Conservation (phyloP, 2,797 vertebrate genomes). For the Hipposideros larvatus region DNA sequence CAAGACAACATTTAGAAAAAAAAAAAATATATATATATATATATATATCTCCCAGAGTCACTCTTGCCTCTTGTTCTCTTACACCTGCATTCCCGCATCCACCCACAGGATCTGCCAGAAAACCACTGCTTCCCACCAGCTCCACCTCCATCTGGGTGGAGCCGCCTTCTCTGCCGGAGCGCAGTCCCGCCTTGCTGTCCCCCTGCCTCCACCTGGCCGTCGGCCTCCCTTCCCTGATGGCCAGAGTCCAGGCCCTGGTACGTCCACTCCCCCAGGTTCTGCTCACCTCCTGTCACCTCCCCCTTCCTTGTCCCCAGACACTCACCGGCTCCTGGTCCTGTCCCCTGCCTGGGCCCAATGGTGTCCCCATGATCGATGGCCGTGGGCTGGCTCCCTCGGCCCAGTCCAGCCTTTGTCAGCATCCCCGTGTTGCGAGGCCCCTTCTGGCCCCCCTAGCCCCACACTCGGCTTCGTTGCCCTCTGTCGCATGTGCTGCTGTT, state of each 20-base stretch:
- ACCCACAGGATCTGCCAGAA: not conserved
- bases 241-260: not conserved
- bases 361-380: not conserved
- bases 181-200: not conserved
- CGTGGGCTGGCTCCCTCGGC: accelerated
- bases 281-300: not conserved
- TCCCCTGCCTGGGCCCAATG: too few species aligned
- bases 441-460: not conserved
- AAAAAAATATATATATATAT: too few species aligned
- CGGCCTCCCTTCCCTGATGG: not conserved
- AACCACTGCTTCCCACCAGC: not conserved
- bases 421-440: too few species aligned
- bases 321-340: not conserved
- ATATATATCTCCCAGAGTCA: not conserved
- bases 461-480: not conserved
- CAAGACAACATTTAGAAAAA: not conserved
- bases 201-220: not conserved
- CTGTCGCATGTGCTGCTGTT: not conserved
- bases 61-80: not conserved
- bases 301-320: not conserved
- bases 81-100: not conserved
- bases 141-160: not conserved
- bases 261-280: not conserved
- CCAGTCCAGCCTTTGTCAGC: not conserved
- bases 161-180: not conserved